Evolutionary conservation across 2,888 invertebrate genomes (phyloP), one percentile per base, ranked within the genome.

Genomic region (Machimus atricapillus): DNA sequence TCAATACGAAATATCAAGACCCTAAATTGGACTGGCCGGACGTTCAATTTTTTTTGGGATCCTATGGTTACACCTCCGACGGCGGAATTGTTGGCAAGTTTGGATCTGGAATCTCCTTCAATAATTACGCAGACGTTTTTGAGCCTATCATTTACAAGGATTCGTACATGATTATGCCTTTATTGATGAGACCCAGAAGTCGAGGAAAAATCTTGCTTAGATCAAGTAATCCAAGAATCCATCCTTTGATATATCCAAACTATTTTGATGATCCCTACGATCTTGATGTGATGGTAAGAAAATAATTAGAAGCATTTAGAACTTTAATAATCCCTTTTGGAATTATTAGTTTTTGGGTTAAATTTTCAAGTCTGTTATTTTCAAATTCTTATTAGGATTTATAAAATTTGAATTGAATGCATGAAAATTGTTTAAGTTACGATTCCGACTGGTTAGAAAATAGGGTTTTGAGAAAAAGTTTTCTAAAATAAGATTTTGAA

Each of bases 211-310:
- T 97, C 16, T 93, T 94, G 89, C 92, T 99, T 1, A 94, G 93
- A 89, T 95, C 96, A 79, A 93, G 93, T 0, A 94, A 97, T 91
- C 96, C 97, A 0, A 93, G 94, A 86, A 94, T 95, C 0, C 95
- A 96, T 89, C 97, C 98, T 0, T 91, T 95, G n/a, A 97, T 99
- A 88, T 96, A 96, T 91, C 96, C 98, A 0, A 98, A 98, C 91
- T 98, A 98, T 91, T 96, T 95, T 90, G 92, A 94, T 0, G 94
- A 97, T 90, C 95, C 95, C 0, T 92, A 94, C 52, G 98, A 98
- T 90, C 91, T 97, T 31, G 94, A 94, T 89, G 92, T 95, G 86
- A 92, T 97, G 93, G 96, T 97, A 94, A 37, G 66, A 83, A 37
- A 40, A 56, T 34, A 34, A 34, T 34, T 34, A 34, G 31, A 66